These are phyloP conservation scores for Pelagia noctiluca DNA, from an alignment of 30 jellyfish, hydroid and myxozoan species.

Conservation along the genomic window DNA sequence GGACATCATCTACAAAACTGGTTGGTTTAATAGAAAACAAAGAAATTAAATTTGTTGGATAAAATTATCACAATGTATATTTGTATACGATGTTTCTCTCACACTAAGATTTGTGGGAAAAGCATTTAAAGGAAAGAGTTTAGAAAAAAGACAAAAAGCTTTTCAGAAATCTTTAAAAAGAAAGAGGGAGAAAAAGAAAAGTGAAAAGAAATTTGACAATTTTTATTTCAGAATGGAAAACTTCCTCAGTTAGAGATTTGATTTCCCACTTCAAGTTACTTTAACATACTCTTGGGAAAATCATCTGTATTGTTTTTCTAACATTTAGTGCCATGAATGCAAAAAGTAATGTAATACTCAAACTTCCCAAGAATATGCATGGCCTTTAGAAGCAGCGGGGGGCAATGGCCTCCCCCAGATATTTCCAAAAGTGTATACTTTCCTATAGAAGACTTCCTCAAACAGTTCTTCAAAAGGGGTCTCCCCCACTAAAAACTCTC, in stretches of 20 bases:
- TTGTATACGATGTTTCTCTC: conserved; percentile 17
- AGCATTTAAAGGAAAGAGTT: not conserved
- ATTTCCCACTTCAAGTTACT: not conserved
- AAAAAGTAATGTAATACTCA: not conserved
- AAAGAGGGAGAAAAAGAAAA: conserved; percentile 7
- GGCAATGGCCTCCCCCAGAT: too few species aligned
- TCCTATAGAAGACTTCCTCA: too few species aligned
- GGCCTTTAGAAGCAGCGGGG: too few species aligned
- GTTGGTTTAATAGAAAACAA: conserved; percentile 14
- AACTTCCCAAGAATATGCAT: not conserved
- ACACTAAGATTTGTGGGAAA: conserved; percentile 27
- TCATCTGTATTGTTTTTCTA: too few species aligned
- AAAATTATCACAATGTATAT: conserved; percentile 5
- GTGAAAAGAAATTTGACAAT: not conserved
- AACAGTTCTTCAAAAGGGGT: too few species aligned
- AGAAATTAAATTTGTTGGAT: conserved; percentile 4
- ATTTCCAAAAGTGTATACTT: too few species aligned
- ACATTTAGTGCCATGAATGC: too few species aligned
- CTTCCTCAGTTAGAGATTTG: not conserved
- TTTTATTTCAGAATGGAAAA: not conserved
- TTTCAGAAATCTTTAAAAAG: conserved; percentile 13
- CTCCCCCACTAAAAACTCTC: too few species aligned
- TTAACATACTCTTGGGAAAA: not conserved
- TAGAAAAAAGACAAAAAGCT: conserved; percentile 21
- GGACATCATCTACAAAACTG: conserved; percentile 33